Base-by-base conservation (phyloP, 2,797 vertebrate species). In the Clarias pachynema region DNA sequence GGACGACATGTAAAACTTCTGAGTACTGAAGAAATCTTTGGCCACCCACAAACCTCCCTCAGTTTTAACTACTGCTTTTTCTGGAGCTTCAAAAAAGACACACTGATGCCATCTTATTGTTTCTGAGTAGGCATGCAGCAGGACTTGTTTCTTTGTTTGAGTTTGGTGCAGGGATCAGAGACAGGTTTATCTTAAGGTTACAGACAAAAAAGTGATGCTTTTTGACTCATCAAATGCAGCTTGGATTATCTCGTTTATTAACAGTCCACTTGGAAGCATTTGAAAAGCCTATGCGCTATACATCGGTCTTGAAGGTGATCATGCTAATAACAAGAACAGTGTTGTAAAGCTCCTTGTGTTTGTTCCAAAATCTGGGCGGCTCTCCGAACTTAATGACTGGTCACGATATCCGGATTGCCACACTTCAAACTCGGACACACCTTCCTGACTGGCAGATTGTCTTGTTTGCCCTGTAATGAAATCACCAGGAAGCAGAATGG, bases 221-320 rank as follows among this genome's bases (percentile, higher is more conserved):
- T 83, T 87, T 89, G 87, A 57, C 57, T 87, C 85, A 73, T 49
- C 68, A 37, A 69, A 10, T 57, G 40, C 73, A 31, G 29, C 37
- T 82, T 40, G 40, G 86, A 79, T 15, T 85, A 66, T 87, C 75
- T 84, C 66, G 56, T 80, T 89, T 89, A 84, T 89, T 88, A 86
- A 86, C 57, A 83, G 85, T 86, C 86, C 53, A 77, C 78, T 85
- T 68, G 82, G 70, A 78, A 87, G 65, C 68, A 62, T 49, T 40
- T 56, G 57, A 88, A 86, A 86, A 31, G 6, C n/a, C 49, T 79
- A 34, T 79, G 24, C 26, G 6, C 14, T n/a, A 26, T 37, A 4
- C 31, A 86, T 24, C 10, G 40, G 18, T 22, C 68, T 22, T 7
- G 14, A 80, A 26, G 22, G 6, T 20, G 29, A 26, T 68, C 26